phyloP scores from a whole-genome alignment of 2,797 vertebrate species.

The Lophotriccus pileatus region DNA sequence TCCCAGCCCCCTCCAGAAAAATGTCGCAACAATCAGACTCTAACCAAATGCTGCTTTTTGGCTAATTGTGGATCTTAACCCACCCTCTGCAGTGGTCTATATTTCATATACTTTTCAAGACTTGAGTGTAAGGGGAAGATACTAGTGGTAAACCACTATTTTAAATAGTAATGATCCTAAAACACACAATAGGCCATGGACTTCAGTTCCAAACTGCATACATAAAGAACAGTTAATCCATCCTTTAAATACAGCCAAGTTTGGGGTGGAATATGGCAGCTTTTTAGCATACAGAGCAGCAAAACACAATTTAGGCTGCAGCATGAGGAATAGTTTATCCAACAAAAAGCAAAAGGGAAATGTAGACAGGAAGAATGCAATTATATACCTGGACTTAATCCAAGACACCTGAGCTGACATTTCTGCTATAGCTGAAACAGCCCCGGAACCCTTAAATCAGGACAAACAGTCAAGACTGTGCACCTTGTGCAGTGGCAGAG shows the following conservation, averaged over 20 bases:
- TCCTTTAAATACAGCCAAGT: constrained; percentile 43
- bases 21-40: neutral
- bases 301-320: neutral
- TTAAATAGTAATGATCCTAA: constrained; percentile 40
- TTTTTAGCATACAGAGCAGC: neutral
- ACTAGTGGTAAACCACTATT: neutral
- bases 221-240: constrained; percentile 65
- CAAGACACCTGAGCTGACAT: constrained; percentile 24
- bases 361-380: constrained; percentile 6
- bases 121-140: neutral
- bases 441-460: neutral
- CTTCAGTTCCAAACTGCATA: constrained; percentile 19
- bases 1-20: neutral
- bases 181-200: neutral
- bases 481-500: neutral
- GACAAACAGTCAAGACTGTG: neutral
- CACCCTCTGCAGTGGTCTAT: neutral
- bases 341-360: constrained; percentile 25
- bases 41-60: neutral
- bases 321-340: constrained; percentile 4
- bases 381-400: neutral
- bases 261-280: constrained; percentile 26
- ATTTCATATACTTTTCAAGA: neutral
- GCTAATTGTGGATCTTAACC: neutral
- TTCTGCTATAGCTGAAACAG: neutral